These are phyloP conservation scores for Podargus strigoides DNA, from an alignment of 2,797 vertebrate species.

Conservation along the genomic window DNA sequence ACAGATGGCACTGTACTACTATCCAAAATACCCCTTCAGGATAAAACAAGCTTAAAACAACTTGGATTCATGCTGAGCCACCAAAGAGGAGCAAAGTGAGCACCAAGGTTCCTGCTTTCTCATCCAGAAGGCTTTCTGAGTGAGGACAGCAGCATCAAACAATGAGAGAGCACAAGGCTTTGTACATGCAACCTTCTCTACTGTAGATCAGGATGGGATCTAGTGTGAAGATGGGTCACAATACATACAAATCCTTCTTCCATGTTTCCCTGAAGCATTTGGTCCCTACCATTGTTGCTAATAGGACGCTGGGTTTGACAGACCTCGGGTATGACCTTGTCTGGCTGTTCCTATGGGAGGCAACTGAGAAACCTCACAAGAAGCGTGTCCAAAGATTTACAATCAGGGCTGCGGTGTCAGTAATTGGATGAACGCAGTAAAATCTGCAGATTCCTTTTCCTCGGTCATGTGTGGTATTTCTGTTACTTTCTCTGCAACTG, in stretches of 20 bases:
- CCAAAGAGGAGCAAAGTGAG: background rate
- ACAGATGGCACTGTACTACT: slow-evolving; percentile 63
- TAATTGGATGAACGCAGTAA: slow-evolving; percentile 10
- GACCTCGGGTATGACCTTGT: background rate
- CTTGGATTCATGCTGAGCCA: background rate
- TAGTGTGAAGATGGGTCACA: background rate
- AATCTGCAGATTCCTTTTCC: slow-evolving; percentile 20
- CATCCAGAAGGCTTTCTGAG: background rate
- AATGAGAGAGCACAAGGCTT: background rate
- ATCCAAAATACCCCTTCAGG: slow-evolving; percentile 7
- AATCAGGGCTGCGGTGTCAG: background rate
- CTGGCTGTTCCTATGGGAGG: background rate
- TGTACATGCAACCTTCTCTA: background rate
- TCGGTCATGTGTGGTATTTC: slow-evolving; percentile 12
- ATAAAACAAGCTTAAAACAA: slow-evolving; percentile 1
- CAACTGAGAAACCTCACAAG: slow-evolving; percentile 8
- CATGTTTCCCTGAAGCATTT: background rate
- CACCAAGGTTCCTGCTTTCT: background rate
- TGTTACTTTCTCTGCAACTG: slow-evolving; percentile 32
- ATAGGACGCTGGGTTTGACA: background rate
- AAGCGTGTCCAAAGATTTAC: background rate
- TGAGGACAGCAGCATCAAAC: background rate
- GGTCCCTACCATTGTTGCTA: background rate
- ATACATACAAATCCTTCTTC: background rate
- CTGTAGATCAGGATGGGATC: background rate